Conservation (phyloP, 2,113 vertebrate genomes). For the Bos indicus region DNA sequence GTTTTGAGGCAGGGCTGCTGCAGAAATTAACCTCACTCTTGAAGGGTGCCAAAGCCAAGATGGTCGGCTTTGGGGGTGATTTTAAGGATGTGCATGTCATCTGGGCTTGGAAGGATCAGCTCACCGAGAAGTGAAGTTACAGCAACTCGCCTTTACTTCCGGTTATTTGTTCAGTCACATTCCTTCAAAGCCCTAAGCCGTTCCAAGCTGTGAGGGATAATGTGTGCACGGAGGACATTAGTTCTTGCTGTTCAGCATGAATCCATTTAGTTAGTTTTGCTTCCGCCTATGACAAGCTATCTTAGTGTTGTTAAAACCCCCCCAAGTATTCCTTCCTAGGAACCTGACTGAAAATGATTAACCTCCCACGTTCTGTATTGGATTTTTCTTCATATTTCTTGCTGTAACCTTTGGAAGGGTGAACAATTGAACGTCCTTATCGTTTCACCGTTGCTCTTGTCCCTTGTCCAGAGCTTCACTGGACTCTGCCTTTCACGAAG, state of each 20-base stretch:
- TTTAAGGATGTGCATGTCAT: background rate
- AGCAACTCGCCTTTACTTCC: background rate
- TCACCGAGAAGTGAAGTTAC: background rate
- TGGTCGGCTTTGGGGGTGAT: background rate
- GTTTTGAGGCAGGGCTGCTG: background rate
- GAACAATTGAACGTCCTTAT: background rate
- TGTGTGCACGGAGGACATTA: background rate
- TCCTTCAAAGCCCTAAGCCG: background rate
- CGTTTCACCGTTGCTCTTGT: background rate
- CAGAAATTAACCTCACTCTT: background rate
- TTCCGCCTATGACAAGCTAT: background rate
- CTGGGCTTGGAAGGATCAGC: background rate
- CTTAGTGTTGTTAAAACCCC: background rate
- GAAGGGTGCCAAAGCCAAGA: background rate
- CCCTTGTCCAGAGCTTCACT: background rate
- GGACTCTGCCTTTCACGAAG: background rate
- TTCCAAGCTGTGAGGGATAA: background rate
- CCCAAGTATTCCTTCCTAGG: background rate
- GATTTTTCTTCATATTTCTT: background rate
- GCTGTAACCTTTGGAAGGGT: background rate
- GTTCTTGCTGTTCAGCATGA: background rate
- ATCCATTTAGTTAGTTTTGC: background rate
- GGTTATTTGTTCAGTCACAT: background rate
- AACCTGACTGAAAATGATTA: background rate
- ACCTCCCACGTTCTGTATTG: background rate